Base-by-base conservation (phyloP, 2,797 vertebrate genomes). In the Erethizon dorsatum region DNA sequence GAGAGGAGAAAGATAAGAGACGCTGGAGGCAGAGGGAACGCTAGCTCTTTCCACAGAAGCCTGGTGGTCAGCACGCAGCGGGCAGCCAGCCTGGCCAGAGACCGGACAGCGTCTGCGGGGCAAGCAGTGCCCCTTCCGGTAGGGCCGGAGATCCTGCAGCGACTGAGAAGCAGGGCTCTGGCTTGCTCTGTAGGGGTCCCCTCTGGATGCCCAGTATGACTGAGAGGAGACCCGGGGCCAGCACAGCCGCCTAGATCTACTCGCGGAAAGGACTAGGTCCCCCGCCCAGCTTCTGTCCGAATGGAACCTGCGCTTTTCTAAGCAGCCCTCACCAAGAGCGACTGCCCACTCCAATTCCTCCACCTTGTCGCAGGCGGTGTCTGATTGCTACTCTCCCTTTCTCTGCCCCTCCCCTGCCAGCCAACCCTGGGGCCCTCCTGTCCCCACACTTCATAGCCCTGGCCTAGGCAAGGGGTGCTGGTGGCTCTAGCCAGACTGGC, bases 121-220 rank as follows among this genome's bases (percentile, higher is more conserved):
- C 47, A 33, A 41, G 0, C 2, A 1, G 24, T 2, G 4, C 12
- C 45, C n/a, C 3, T 41, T 52, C 9, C 20, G 7, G 50, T 0
- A 41, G 65, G n/a, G 37, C 24, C 22, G 56, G 28, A 79, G 80
- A 5, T 59, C 41, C 61, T 47, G 9, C 28, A 26, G 71, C 45
- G 18, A 56, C 45, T 45, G 31, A 37, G 14, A 67, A 41, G 77
- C 24, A 47, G 41, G 4, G 17, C 52, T 54, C 52, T 54, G 52
- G 57, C 24, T 31, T 37, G 11, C 73, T 88, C 33, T 24, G 54
- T 18, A 56, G 37, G 37, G 61, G 28, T 26, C 59, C 69, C 59
- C 45, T 59, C 24, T 17, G 24, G 52, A 11, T 33, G 28, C 59
- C 18, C 56, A 52, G 47, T 4, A 20, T 5, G 6, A 0, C 12